Base-by-base conservation (phyloP, 2,113 vertebrate genomes). In the Passerina amoena region DNA sequence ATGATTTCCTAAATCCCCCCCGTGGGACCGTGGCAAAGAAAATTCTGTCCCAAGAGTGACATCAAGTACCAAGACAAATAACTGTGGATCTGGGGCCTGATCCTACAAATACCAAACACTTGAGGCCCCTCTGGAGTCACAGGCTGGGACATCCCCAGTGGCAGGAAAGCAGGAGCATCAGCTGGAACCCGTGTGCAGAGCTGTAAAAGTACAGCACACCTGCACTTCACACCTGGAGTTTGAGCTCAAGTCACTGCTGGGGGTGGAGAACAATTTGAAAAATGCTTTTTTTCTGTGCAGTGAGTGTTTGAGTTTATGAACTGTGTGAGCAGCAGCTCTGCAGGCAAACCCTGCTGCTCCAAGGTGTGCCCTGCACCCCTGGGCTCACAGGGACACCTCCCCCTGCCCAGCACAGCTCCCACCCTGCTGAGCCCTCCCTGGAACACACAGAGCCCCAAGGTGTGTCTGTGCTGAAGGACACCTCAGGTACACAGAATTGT, bases 401-500 rank as follows among this genome's bases (percentile, higher is more conserved):
- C 71, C 21, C 79, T 48, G 53, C 73, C 38, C n/a, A 18, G 48
- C 6, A 6, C 47, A 8, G 38, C 4, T 11, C 44, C 76, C 24
- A 3, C 14, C 12, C 30, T 76, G 63, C 10, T 19, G 42, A 44
- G 42, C 18, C 44, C 48, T 4, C 19, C 54, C 8, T 2, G n/a
- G 44, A 22, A 7, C 23, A 16, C 76, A 27, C 3, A 4, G 44
- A 10, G 11, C 76, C 45, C 48, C 19, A 5, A 33, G 0, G 5
- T 0, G 2, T 3, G 25, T 8, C 37, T 61, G 77, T 27, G 23
- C 48, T n/a, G 5, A 8, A 33, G 70, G 35, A 38, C 0, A 8
- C 11, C 42, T 4, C 28, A 3, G 1, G 0, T 2, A 6, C 3
- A 21, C 1, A 4, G 1, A 14, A 1, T 3, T 18, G 22, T 0